These are phyloP conservation scores for Tuberolachnus salignus DNA, from an alignment of 2,888 invertebrate genomes.

Conservation along the genomic window DNA sequence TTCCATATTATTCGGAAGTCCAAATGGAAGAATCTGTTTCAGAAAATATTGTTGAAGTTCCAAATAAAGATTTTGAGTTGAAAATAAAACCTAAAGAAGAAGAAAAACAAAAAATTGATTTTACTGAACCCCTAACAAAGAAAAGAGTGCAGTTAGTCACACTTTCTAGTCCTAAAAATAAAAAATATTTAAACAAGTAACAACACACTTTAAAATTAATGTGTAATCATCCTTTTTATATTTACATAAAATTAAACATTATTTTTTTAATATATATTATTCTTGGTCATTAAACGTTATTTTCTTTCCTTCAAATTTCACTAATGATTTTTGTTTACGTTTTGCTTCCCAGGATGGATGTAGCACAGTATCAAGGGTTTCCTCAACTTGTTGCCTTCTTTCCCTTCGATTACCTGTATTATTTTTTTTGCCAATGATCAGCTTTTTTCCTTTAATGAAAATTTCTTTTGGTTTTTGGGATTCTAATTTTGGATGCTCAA, in stretches of 20 bases:
- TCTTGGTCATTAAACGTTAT: constrained; percentile 59
- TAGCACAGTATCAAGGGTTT: constrained; percentile 56
- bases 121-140: constrained; percentile 58
- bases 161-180: constrained; percentile 77
- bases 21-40: constrained; percentile 55
- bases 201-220: neutral
- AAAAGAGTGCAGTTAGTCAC: constrained; percentile 75
- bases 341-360: constrained; percentile 61
- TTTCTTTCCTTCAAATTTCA: constrained; percentile 60
- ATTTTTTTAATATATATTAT: constrained; percentile 32
- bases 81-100: constrained; percentile 58
- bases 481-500: constrained; percentile 4
- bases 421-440: constrained; percentile 20
- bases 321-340: constrained; percentile 58
- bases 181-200: constrained; percentile 64
- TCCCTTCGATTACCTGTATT: constrained; percentile 20
- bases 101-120: constrained; percentile 60
- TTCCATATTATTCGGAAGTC: constrained; percentile 57
- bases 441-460: constrained; percentile 48
- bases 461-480: constrained; percentile 33
- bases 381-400: constrained; percentile 43
- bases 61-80: constrained; percentile 30
- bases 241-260: constrained; percentile 44
- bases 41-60: constrained; percentile 59
- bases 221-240: constrained; percentile 23